Conservation (phyloP, 2,113 vertebrate genomes). For the Pelvicachromis taeniatus region DNA sequence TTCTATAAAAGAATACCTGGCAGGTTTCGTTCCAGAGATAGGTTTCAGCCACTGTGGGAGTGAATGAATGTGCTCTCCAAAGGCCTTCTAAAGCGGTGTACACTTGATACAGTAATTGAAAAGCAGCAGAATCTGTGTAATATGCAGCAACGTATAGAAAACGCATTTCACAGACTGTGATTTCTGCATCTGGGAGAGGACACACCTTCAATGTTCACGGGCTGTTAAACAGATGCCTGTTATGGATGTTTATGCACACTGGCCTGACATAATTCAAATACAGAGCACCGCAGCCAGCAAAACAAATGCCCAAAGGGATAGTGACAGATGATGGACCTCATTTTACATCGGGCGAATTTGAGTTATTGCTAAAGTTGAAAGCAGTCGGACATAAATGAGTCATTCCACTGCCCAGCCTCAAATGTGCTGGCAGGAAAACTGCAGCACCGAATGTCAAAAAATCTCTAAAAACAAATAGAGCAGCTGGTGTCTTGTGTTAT, state of each 20-base stretch:
- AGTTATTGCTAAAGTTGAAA: neutral
- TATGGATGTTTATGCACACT: neutral
- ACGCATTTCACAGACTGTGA: neutral
- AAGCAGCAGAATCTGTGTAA: neutral
- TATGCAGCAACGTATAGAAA: neutral
- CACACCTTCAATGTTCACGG: neutral
- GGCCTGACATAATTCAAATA: neutral
- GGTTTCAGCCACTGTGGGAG: neutral
- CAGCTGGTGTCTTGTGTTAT: neutral
- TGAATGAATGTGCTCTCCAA: neutral
- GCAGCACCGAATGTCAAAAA: neutral
- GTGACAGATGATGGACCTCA: neutral
- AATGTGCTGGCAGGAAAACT: neutral
- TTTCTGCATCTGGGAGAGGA: neutral
- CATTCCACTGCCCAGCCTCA: neutral
- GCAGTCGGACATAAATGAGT: neutral
- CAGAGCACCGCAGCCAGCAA: neutral
- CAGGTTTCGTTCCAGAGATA: neutral
- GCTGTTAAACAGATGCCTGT: neutral
- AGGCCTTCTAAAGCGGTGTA: neutral
- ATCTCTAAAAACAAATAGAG: neutral
- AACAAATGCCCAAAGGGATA: neutral
- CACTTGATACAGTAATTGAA: neutral
- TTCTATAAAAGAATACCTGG: neutral
- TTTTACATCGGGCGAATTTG: neutral